A percentile compares a stretch with the other conserved stretches of the same genome.
Conservation (phyloP, 2,888 invertebrate genomes). For the Hyposoter didymator region DNA sequence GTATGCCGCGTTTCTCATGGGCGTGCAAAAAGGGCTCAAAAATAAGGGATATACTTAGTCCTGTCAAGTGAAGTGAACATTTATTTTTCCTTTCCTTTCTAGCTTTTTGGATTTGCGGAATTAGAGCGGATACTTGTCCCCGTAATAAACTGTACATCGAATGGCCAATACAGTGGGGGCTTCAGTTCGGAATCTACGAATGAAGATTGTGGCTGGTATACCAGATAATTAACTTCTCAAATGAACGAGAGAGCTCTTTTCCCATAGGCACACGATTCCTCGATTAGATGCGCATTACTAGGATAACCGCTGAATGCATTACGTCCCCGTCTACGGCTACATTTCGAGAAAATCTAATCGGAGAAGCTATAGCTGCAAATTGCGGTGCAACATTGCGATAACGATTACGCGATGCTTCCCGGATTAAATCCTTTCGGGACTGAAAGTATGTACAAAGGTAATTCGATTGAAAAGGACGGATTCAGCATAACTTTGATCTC, state of each 20-base stretch:
- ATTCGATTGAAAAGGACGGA: conserved; percentile 11
- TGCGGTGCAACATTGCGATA: neutral
- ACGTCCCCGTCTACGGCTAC: conserved; percentile 32
- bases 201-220: neutral
- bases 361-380: neutral
- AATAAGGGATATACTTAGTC: conserved; percentile 18
- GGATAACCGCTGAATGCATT: conserved; percentile 19
- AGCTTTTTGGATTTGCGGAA: conserved; percentile 1
- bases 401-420: conserved; percentile 14
- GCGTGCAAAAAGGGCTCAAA: conserved; percentile 23
- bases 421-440: neutral
- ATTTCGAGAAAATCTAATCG: conserved; percentile 10
- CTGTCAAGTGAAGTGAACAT: conserved; percentile 24
- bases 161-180: neutral
- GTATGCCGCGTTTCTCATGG: conserved; percentile 30
- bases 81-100: conserved; percentile 2
- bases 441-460: neutral
- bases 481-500: neutral
- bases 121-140: neutral
- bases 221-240: neutral
- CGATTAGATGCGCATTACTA: conserved; percentile 40
- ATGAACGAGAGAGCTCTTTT: conserved; percentile 32
- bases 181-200: conserved; percentile 1
- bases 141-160: neutral
- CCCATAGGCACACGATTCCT: conserved; percentile 17